Evolutionary conservation across 1,140 invertebrate genomes (phyloP).

Genomic region (Aradophagus sp.): DNA sequence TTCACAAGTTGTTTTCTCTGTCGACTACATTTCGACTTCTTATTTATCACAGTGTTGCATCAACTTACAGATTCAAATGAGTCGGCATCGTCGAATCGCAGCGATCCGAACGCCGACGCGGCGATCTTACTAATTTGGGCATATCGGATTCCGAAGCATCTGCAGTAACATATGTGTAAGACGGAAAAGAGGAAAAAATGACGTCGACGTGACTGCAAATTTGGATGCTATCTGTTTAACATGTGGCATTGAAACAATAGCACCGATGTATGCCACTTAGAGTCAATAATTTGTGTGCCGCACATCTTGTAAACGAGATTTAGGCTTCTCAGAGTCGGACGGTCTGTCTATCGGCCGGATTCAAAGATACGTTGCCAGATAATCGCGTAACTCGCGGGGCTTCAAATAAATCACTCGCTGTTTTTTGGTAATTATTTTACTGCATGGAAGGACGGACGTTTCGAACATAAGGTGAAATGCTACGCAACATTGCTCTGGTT

Average conservation of each 20-base stretch:
- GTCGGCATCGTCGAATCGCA: conserved; percentile 23
- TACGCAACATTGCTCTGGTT: too few species aligned
- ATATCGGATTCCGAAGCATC: conserved; percentile 26
- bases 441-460: too few species aligned
- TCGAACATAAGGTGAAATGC: too few species aligned
- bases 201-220: conserved; percentile 51
- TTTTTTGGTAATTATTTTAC: too few species aligned
- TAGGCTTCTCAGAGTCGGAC: conserved; percentile 1
- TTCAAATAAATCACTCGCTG: too few species aligned
- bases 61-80: conserved; percentile 23
- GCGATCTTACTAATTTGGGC: conserved; percentile 36
- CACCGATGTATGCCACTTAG: conserved; percentile 18
- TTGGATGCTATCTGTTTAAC: conserved; percentile 54
- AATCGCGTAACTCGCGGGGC: too few species aligned
- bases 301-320: conserved; percentile 8
- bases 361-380: too few species aligned
- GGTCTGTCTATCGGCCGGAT: too few species aligned
- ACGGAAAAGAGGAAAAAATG: conserved; percentile 37
- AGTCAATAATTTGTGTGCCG: conserved; percentile 36
- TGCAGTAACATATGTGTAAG: conserved; percentile 12
- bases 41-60: conserved; percentile 20
- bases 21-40: background rate
- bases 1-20: too few species aligned
- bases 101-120: conserved; percentile 28
- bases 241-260: conserved; percentile 57